A percentile compares a stretch with the other conserved stretches of the same genome.
Conservation (phyloP, 1,140 invertebrate genomes). For the Macrocentrus cingulum region DNA sequence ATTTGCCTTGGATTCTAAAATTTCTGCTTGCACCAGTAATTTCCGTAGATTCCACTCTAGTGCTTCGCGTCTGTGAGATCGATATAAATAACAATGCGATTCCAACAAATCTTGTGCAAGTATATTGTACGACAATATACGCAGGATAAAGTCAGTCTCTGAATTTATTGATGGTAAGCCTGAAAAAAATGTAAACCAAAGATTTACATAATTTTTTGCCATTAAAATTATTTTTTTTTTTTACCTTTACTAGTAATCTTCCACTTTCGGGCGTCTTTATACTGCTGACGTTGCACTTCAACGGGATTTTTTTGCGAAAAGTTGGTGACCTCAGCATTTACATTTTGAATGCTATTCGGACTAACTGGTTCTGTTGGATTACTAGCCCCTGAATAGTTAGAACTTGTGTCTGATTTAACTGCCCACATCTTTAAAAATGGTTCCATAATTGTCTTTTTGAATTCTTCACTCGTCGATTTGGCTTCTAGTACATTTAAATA, state of each 20-base stretch:
- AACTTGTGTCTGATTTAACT: not conserved
- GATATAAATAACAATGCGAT: constrained; percentile 75
- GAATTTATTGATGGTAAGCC: constrained; percentile 33
- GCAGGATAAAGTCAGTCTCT: constrained; percentile 45
- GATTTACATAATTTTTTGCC: constrained; percentile 9
- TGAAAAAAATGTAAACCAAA: constrained; percentile 29
- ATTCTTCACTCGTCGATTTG: constrained; percentile 32
- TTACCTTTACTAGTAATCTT: constrained; percentile 36
- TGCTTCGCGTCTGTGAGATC: constrained; percentile 59
- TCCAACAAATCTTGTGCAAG: constrained; percentile 81
- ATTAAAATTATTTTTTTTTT: not conserved
- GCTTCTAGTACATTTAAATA: constrained; percentile 31
- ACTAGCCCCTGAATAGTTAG: not conserved
- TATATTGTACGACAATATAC: constrained; percentile 81
- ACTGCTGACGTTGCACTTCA: constrained; percentile 37
- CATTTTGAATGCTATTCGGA: not conserved
- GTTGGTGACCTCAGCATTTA: constrained; percentile 4
- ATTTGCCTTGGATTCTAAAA: constrained; percentile 71
- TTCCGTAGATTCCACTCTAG: constrained; percentile 75
- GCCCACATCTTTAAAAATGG: constrained; percentile 36
- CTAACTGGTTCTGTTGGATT: not conserved
- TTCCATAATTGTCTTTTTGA: constrained; percentile 37
- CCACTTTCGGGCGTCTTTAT: constrained; percentile 49
- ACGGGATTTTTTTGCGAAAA: constrained; percentile 18
- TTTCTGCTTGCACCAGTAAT: constrained; percentile 70